Conservation (phyloP, 2,888 invertebrate genomes). For the Nematopogon swammerdamellus region DNA sequence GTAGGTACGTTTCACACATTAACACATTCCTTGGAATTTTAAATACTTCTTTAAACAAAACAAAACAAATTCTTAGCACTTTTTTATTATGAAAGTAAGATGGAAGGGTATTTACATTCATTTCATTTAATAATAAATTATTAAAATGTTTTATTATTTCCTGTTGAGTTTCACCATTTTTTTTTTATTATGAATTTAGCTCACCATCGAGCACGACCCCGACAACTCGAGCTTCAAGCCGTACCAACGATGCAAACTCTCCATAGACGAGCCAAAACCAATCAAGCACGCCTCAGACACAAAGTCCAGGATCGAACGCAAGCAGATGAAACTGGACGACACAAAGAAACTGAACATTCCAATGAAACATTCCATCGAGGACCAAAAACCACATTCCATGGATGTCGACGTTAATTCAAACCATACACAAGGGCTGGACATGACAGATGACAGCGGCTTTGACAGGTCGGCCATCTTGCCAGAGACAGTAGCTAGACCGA, state of each 20-base stretch:
- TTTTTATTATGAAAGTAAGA: no score
- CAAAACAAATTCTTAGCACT: no score
- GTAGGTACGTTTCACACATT: no score
- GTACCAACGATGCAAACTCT: neutral
- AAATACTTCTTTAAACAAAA: no score
- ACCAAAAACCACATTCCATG: constrained; percentile 27
- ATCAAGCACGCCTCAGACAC: constrained; percentile 2
- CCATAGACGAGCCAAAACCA: constrained; percentile 1
- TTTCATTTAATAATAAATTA: no score
- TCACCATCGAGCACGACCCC: constrained; percentile 89
- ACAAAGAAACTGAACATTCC: constrained; percentile 10
- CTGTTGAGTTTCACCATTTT: no score
- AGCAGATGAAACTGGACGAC: constrained; percentile 11
- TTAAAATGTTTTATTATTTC: no score
- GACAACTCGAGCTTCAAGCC: constrained; percentile 49
- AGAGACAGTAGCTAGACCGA: constrained; percentile 44
- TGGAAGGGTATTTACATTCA: no score
- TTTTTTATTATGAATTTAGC: no score
- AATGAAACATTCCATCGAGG: constrained; percentile 14
- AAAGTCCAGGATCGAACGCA: constrained; percentile 8
- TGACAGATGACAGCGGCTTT: no score
- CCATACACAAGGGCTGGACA: constrained; percentile 36
- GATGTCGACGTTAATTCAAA: constrained; percentile 24
- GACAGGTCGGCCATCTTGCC: constrained; percentile 28
- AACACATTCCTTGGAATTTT: no score